phyloP scores from a whole-genome alignment of 2,888 invertebrate genomes.

The Blastobasis lacticolella region DNA sequence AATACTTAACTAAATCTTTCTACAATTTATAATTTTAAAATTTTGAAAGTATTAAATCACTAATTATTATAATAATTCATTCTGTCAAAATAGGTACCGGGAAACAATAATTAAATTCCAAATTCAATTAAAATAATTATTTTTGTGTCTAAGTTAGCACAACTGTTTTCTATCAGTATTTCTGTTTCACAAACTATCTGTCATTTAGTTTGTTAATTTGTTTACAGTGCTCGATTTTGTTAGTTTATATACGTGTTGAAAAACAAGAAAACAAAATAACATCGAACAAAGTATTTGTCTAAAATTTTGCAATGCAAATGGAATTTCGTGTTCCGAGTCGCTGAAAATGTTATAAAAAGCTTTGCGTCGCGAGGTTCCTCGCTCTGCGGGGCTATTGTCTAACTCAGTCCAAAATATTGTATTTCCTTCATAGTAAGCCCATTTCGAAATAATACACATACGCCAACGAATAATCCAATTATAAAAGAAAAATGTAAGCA shows the following conservation, averaged over 20 bases:
- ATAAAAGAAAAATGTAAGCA: too few relatives aligned
- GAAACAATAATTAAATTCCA: background rate
- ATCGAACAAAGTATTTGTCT: constrained; percentile 10
- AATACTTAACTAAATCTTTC: too few relatives aligned
- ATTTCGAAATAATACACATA: constrained; percentile 5
- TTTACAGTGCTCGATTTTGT: constrained; percentile 1
- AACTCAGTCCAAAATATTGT: constrained; percentile 8
- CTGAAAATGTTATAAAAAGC: constrained; percentile 15
- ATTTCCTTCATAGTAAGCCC: constrained; percentile 7
- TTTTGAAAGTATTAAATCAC: too few relatives aligned
- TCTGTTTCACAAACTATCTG: background rate
- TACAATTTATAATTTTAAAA: too few relatives aligned
- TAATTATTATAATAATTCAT: background rate
- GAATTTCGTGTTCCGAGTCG: constrained; percentile 16
- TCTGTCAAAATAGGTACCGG: background rate
- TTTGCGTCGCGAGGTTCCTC: constrained; percentile 14
- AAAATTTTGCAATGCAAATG: constrained; percentile 17
- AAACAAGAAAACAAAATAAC: too few relatives aligned
- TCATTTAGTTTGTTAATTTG: background rate
- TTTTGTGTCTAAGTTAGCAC: background rate
- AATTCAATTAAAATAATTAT: background rate
- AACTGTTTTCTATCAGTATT: background rate
- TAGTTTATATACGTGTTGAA: too few relatives aligned
- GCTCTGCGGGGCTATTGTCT: constrained; percentile 13
- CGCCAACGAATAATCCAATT: constrained; percentile 4